These are phyloP conservation scores for Netelia virgata DNA, from an alignment of 2,888 invertebrate genomes.

Conservation along the genomic window DNA sequence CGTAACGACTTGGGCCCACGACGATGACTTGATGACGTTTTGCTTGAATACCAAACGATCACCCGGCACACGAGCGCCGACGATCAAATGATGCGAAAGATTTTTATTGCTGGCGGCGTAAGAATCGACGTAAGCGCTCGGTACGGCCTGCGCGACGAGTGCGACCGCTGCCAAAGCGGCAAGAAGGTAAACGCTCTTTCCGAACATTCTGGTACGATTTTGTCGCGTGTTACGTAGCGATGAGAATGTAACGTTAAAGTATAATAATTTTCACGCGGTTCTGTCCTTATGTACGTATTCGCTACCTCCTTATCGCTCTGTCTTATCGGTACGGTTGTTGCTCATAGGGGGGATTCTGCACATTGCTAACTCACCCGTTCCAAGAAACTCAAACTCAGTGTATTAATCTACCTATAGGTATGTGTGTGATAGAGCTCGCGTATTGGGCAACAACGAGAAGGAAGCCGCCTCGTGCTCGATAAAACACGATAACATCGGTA, in stretches of 20 bases:
- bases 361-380: not conserved
- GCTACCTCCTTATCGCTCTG: not conserved
- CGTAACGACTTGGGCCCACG: conserved; percentile 73
- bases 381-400: not conserved
- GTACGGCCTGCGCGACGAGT: conserved; percentile 38
- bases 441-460: too few relatives aligned
- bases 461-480: too few relatives aligned
- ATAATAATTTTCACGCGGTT: not conserved
- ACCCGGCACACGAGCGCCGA: conserved; percentile 74
- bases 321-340: not conserved
- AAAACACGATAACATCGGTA: too few relatives aligned
- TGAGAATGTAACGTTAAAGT: not conserved
- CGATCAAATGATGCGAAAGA: conserved; percentile 74
- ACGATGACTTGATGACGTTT: conserved; percentile 75
- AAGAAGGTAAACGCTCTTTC: conserved; percentile 56
- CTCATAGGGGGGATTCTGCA: not conserved
- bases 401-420: too few relatives aligned
- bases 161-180: conserved; percentile 47
- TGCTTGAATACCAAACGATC: conserved; percentile 72
- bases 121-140: not conserved
- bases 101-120: conserved; percentile 54
- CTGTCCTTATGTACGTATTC: conserved; percentile 5
- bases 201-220: conserved; percentile 9
- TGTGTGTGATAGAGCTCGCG: too few relatives aligned
- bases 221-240: not conserved